These are phyloP conservation scores for Biston stratarius DNA, from an alignment of 2,888 invertebrate species.

Conservation along the genomic window DNA sequence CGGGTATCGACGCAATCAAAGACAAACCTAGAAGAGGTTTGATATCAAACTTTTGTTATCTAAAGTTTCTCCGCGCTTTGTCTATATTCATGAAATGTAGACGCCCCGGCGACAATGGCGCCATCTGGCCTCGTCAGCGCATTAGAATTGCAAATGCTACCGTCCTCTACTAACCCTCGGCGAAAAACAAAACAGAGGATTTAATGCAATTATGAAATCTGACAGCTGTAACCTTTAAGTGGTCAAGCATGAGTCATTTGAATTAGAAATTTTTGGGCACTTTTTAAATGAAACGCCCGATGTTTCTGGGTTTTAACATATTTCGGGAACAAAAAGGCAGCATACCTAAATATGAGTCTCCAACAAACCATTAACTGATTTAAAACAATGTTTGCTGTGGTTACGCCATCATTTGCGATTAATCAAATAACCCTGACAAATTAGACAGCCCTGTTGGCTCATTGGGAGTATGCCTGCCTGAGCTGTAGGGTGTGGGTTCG, in stretches of 20 bases:
- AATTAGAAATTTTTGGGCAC: conserved; percentile 9
- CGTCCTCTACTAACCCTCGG: conserved; percentile 36
- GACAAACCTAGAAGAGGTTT: conserved; percentile 13
- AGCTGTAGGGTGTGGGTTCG: too few species aligned
- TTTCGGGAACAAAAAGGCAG: not conserved
- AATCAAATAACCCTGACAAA: too few species aligned
- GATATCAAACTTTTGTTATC: conserved; percentile 33
- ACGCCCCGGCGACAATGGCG: conserved; percentile 50
- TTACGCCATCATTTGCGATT: too few species aligned
- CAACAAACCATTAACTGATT: not conserved
- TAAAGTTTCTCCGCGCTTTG: conserved; percentile 30
- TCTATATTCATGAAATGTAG: conserved; percentile 41
- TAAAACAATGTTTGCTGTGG: not conserved
- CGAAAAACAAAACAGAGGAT: conserved; percentile 60
- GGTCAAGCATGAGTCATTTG: conserved; percentile 16
- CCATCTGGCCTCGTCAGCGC: conserved; percentile 52
- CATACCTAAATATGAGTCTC: too few species aligned
- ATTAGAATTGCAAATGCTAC: conserved; percentile 62
- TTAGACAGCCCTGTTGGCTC: too few species aligned
- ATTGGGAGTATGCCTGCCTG: too few species aligned
- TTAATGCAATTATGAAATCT: conserved; percentile 59
- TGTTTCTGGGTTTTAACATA: not conserved
- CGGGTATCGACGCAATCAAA: conserved; percentile 19
- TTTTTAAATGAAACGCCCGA: conserved; percentile 1
- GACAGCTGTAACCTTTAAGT: conserved; percentile 50